phyloP scores from a whole-genome alignment of 1,140 invertebrate species.

The Calliphora vicina region DNA sequence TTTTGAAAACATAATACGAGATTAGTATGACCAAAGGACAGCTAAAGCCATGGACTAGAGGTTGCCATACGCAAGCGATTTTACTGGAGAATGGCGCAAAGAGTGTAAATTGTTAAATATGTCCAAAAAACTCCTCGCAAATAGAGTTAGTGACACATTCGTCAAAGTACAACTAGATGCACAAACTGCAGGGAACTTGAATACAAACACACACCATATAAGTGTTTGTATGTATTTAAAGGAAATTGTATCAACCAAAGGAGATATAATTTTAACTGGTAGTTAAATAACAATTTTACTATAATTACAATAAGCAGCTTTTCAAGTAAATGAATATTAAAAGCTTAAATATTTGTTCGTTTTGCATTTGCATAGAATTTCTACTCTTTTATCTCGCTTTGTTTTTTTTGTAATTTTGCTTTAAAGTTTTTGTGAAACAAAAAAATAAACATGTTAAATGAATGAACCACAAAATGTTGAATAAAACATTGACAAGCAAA shows the following conservation, averaged over 20 bases:
- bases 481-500: constrained; percentile 10
- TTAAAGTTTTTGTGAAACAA: neutral
- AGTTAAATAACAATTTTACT: neutral
- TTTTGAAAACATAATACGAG: too few relatives aligned
- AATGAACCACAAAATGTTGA: neutral
- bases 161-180: too few relatives aligned
- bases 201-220: too few relatives aligned
- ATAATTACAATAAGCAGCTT: constrained; percentile 13
- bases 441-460: neutral
- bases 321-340: neutral
- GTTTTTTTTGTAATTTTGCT: neutral
- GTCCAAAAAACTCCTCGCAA: too few relatives aligned
- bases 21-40: too few relatives aligned
- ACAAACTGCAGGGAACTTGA: neutral
- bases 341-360: neutral
- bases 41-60: too few relatives aligned
- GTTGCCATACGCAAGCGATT: too few relatives aligned
- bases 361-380: neutral
- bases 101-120: too few relatives aligned
- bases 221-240: neutral
- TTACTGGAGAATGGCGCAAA: too few relatives aligned
- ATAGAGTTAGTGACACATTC: too few relatives aligned
- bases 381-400: neutral
- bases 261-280: neutral
- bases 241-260: neutral